Conservation (phyloP, 2,888 invertebrate species). For the Heliconius sara region DNA sequence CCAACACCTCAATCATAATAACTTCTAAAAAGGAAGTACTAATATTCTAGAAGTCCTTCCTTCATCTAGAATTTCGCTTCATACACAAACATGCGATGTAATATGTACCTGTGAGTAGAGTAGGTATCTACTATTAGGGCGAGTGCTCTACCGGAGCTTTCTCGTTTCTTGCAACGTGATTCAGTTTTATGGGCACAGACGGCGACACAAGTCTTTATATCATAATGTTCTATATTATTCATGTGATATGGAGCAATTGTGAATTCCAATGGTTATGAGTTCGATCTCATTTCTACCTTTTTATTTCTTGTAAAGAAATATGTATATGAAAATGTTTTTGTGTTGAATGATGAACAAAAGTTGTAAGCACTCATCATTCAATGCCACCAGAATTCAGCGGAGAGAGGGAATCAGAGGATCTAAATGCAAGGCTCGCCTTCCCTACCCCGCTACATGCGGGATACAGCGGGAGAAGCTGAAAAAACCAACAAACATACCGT, state of each 20-base stretch:
- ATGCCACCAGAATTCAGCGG: no score
- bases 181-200: conserved; percentile 40
- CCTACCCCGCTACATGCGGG: no score
- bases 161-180: conserved; percentile 42
- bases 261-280: neutral
- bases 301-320: no score
- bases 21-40: neutral
- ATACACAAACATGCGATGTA: neutral
- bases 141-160: conserved; percentile 30
- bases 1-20: neutral
- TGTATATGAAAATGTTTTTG: no score
- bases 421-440: no score
- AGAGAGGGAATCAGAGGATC: no score
- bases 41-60: neutral
- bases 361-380: no score
- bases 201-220: conserved; percentile 34
- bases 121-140: conserved; percentile 24
- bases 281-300: neutral
- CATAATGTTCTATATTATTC: neutral
- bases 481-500: neutral
- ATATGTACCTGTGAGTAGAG: neutral
- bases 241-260: neutral
- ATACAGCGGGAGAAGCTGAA: no score
- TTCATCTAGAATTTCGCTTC: neutral
- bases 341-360: no score